Percentiles rank a stretch among this genome's conserved stretches.
Conservation (phyloP, 1,140 invertebrate species). For the Stenopsyche tienmushanensis region DNA sequence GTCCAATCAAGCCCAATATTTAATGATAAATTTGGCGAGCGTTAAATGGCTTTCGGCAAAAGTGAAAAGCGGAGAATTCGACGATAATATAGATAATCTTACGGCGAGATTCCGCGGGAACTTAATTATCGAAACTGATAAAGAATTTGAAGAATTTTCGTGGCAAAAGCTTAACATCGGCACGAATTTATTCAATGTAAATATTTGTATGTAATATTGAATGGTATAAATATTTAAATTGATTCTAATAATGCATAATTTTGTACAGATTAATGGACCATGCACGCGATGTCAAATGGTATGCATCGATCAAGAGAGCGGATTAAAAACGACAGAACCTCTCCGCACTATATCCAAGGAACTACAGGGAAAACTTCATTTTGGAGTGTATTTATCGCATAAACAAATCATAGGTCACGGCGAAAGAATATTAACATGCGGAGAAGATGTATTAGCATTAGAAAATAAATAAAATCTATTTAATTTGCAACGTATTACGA, state of each 20-base stretch:
- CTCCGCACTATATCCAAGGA: slow-evolving; percentile 75
- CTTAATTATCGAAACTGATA: slow-evolving; percentile 61
- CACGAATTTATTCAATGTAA: slow-evolving; percentile 65
- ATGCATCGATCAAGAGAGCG: slow-evolving; percentile 85
- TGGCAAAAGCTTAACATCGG: slow-evolving; percentile 74
- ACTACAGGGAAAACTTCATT: slow-evolving; percentile 72
- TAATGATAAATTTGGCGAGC: slow-evolving; percentile 78
- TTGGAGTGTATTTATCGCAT: slow-evolving; percentile 72
- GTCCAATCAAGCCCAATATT: slow-evolving; percentile 85
- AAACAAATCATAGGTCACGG: slow-evolving; percentile 5
- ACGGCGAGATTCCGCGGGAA: slow-evolving; percentile 69
- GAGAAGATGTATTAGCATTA: slow-evolving; percentile 15
- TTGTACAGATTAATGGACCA: slow-evolving; percentile 65
- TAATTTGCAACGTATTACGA: neutral
- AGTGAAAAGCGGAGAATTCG: slow-evolving; percentile 57
- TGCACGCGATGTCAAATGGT: slow-evolving; percentile 94
- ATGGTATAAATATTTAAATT: slow-evolving; percentile 22
- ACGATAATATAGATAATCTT: slow-evolving; percentile 57
- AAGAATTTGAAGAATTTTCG: slow-evolving; percentile 73
- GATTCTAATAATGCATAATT: neutral
- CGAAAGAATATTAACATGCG: slow-evolving; percentile 13
- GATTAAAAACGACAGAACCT: slow-evolving; percentile 78
- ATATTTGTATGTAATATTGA: slow-evolving; percentile 12
- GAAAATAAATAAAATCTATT: slow-evolving; percentile 8
- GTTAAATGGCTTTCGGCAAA: slow-evolving; percentile 66